Percentiles rank a stretch among this genome's conserved stretches.
These are phyloP conservation scores for Marasmarcha lunaedactyla DNA, from an alignment of 2,888 invertebrate species.

Conservation along the genomic window DNA sequence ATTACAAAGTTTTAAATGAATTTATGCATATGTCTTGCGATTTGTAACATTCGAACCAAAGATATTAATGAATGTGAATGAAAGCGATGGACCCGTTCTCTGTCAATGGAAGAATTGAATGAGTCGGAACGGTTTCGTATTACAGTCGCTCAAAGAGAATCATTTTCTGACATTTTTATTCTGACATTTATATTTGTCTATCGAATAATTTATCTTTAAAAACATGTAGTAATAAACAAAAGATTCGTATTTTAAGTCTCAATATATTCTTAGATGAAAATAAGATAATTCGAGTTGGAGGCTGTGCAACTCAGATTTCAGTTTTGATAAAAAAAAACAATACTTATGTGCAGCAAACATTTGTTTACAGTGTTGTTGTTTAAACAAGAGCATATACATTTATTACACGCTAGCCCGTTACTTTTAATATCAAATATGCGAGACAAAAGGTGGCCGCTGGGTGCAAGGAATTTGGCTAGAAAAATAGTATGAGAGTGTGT, in stretches of 20 bases:
- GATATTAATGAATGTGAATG: too few relatives aligned
- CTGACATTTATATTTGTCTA: too few relatives aligned
- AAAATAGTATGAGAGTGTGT: conserved; percentile 8
- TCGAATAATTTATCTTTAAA: too few relatives aligned
- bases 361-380: neutral
- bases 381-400: neutral
- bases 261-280: conserved; percentile 1
- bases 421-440: neutral
- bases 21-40: too few relatives aligned
- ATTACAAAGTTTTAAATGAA: too few relatives aligned
- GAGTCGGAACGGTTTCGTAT: too few relatives aligned
- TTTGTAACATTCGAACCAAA: too few relatives aligned
- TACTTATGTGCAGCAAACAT: neutral
- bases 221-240: neutral
- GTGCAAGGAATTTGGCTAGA: conserved; percentile 7
- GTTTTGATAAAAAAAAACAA: conserved; percentile 1
- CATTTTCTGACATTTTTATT: too few relatives aligned
- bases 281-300: neutral
- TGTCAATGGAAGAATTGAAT: too few relatives aligned
- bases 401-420: conserved; percentile 2
- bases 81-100: too few relatives aligned
- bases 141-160: too few relatives aligned
- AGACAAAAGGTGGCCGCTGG: neutral
- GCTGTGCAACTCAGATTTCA: neutral
- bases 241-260: neutral